Evolutionary conservation across 2,888 invertebrate species (phyloP).

Genomic region (Iselma pallidipennis): DNA sequence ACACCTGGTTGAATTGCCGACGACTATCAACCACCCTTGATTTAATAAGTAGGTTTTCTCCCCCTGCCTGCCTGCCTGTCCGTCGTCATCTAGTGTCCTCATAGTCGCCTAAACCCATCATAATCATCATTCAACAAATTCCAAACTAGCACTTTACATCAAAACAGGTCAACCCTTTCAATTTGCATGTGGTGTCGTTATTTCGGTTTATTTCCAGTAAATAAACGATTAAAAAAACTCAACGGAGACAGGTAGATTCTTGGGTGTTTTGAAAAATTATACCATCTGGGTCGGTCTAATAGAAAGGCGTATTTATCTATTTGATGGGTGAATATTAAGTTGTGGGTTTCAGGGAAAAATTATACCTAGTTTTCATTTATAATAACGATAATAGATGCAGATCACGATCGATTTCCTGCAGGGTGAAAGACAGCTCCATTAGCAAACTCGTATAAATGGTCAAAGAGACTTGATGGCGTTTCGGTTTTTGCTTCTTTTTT

Average conservation of each 20-base stretch:
- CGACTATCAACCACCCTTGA: slow-evolving; percentile 35
- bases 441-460: slow-evolving; percentile 20
- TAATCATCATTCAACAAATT: slow-evolving; percentile 1
- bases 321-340: too few species aligned
- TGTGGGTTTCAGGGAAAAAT: too few species aligned
- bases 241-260: not conserved
- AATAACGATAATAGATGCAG: slow-evolving; percentile 33
- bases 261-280: too few species aligned
- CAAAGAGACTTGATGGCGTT: too few species aligned
- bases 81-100: not conserved
- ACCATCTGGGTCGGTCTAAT: too few species aligned
- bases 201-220: slow-evolving; percentile 2
- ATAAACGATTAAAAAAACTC: not conserved
- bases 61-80: not conserved
- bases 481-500: not conserved
- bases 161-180: not conserved
- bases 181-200: slow-evolving; percentile 1
- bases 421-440: slow-evolving; percentile 44
- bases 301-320: not conserved
- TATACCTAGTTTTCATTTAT: slow-evolving; percentile 31
- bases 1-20: slow-evolving; percentile 47
- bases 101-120: not conserved
- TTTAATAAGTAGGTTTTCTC: slow-evolving; percentile 46
- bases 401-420: slow-evolving; percentile 36
- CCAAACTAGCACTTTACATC: slow-evolving; percentile 3